Evolutionary conservation across 2,888 invertebrate species (phyloP).

Genomic region (Euphydryas editha): DNA sequence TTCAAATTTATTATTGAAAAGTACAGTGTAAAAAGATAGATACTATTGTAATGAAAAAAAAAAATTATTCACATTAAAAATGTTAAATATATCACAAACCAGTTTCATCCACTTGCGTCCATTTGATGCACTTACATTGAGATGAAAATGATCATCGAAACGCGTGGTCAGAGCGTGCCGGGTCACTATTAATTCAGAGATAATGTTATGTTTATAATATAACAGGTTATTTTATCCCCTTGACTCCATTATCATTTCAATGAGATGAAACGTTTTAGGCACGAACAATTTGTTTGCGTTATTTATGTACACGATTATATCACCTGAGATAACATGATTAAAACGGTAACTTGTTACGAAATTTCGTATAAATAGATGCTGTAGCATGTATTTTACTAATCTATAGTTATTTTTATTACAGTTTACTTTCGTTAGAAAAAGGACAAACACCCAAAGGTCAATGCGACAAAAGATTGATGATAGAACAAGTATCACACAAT

Average conservation of each 20-base stretch:
- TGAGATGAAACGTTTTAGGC: slow-evolving; percentile 33
- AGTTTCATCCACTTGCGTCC: slow-evolving; percentile 20
- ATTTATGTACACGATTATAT: neutral
- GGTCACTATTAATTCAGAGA: slow-evolving; percentile 7
- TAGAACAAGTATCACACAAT: slow-evolving; percentile 61
- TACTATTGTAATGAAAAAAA: neutral
- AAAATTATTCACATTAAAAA: neutral
- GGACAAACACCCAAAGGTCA: slow-evolving; percentile 40
- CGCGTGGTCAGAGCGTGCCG: slow-evolving; percentile 33
- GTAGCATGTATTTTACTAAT: slow-evolving; percentile 7
- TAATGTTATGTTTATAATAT: slow-evolving; percentile 3
- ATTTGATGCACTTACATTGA: slow-evolving; percentile 9
- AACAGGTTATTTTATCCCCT: slow-evolving; percentile 14
- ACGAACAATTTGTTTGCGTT: neutral
- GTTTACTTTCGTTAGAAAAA: neutral
- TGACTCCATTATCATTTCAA: slow-evolving; percentile 45
- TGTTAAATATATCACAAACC: slow-evolving; percentile 1
- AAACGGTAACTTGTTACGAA: neutral
- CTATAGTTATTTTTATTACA: neutral
- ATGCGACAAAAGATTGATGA: slow-evolving; percentile 64
- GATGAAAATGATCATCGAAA: slow-evolving; percentile 1
- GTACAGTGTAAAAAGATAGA: too few relatives aligned
- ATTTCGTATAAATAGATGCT: slow-evolving; percentile 4
- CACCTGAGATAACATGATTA: slow-evolving; percentile 5
- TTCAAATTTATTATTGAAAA: too few relatives aligned